A percentile compares a stretch with the other conserved stretches of the same genome.
Evolutionary conservation across 2,888 invertebrate genomes (phyloP).

Genomic region (Caradrina kadenii): DNA sequence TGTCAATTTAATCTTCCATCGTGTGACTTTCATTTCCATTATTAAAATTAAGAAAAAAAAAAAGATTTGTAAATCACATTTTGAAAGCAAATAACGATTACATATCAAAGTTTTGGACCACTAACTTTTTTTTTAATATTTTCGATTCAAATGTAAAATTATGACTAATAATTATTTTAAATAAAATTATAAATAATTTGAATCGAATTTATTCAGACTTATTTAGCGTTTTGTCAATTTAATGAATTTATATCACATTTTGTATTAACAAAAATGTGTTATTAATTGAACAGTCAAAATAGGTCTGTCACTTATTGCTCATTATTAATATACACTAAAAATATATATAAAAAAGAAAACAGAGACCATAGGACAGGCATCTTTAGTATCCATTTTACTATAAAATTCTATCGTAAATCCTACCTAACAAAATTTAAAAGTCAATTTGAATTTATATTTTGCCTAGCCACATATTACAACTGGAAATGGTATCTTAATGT

Average conservation of each 20-base stretch:
- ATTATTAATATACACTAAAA: slow-evolving; percentile 29
- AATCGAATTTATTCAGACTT: slow-evolving; percentile 3
- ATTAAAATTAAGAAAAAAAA: slow-evolving; percentile 42
- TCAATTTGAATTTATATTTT: slow-evolving; percentile 24
- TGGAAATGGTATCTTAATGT: slow-evolving; percentile 27
- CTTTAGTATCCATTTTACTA: background rate
- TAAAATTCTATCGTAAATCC: background rate
- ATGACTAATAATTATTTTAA: background rate
- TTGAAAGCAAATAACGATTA: slow-evolving; percentile 9
- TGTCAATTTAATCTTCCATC: slow-evolving; percentile 73
- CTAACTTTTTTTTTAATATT: background rate
- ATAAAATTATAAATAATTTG: background rate
- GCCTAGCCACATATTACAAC: slow-evolving; percentile 22
- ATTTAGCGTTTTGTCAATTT: background rate
- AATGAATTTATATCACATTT: slow-evolving; percentile 5
- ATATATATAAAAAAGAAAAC: background rate
- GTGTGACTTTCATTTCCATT: slow-evolving; percentile 59
- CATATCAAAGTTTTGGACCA: slow-evolving; percentile 35
- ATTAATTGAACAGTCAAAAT: slow-evolving; percentile 16
- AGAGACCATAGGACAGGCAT: background rate
- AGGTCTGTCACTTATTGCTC: slow-evolving; percentile 48
- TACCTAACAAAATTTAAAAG: background rate
- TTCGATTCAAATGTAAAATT: background rate
- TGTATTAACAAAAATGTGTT: background rate
- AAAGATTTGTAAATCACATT: slow-evolving; percentile 33